Conservation (phyloP, 2,113 vertebrate genomes). For the Mormoops blainvillei region DNA sequence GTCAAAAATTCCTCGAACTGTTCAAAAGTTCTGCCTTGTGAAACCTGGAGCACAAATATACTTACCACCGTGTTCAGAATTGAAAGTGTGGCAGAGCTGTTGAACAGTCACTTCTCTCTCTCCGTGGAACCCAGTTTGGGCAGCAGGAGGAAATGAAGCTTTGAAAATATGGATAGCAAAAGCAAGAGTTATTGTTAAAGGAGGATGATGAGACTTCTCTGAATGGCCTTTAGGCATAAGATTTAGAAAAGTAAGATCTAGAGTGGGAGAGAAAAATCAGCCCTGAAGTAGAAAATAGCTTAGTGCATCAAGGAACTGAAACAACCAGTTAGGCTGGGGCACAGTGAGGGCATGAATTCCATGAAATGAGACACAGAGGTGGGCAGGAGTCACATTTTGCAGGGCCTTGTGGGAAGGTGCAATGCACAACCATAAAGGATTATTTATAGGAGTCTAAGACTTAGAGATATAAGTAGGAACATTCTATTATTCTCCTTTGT, state of each 20-base stretch:
- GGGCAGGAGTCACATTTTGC: not conserved
- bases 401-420: not conserved
- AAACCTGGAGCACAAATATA: not conserved
- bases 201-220: not conserved
- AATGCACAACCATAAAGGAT: not conserved
- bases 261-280: not conserved
- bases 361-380: not conserved
- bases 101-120: not conserved
- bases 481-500: not conserved
- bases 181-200: not conserved
- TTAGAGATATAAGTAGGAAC: not conserved
- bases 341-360: not conserved
- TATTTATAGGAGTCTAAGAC: not conserved
- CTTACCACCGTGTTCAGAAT: not conserved
- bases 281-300: not conserved
- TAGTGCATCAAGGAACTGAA: not conserved
- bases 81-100: not conserved
- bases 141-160: not conserved
- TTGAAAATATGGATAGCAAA: not conserved
- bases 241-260: not conserved
- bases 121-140: not conserved
- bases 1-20: not conserved
- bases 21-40: not conserved
- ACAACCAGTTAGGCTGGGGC: not conserved
- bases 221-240: not conserved